Evolutionary conservation across 2,113 vertebrate species (phyloP).

Genomic region (Ranitomeya variabilis): DNA sequence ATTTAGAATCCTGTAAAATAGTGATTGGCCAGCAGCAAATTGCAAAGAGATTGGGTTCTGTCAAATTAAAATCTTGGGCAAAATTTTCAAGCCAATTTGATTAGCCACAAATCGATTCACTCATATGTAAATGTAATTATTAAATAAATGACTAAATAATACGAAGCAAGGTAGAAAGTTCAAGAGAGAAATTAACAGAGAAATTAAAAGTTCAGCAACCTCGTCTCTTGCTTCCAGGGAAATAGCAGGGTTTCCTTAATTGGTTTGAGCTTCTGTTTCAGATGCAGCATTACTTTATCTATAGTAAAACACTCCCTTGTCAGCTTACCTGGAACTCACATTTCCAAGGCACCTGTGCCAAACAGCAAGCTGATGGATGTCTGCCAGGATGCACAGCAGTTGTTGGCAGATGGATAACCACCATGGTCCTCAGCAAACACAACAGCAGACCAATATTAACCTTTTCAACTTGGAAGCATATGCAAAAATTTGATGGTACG

Average conservation of each 20-base stretch:
- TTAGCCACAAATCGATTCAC: too few species aligned
- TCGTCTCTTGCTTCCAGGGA: constrained; percentile 17
- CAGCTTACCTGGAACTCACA: constrained; percentile 41
- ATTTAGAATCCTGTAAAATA: too few species aligned
- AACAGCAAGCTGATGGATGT: constrained; percentile 40
- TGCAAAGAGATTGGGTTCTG: too few species aligned
- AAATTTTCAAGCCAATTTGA: too few species aligned
- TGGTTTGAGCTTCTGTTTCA: constrained; percentile 36
- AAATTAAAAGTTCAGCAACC: constrained; percentile 43
- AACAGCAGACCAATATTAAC: constrained; percentile 42
- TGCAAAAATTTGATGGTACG: neutral
- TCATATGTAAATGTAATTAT: too few species aligned
- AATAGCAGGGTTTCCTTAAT: constrained; percentile 39
- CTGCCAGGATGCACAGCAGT: constrained; percentile 36
- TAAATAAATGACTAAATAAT: neutral
- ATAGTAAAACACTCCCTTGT: constrained; percentile 41
- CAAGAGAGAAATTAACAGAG: constrained; percentile 12
- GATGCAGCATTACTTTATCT: constrained; percentile 43
- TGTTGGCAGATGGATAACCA: constrained; percentile 38
- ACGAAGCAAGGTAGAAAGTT: neutral
- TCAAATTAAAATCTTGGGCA: too few species aligned
- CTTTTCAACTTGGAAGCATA: constrained; percentile 33
- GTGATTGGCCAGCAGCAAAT: too few species aligned
- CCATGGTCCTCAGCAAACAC: constrained; percentile 23
- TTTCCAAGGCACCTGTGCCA: constrained; percentile 39